Evolutionary conservation across 2,888 invertebrate species (phyloP).

Genomic region (Ormyrus thymus): DNA sequence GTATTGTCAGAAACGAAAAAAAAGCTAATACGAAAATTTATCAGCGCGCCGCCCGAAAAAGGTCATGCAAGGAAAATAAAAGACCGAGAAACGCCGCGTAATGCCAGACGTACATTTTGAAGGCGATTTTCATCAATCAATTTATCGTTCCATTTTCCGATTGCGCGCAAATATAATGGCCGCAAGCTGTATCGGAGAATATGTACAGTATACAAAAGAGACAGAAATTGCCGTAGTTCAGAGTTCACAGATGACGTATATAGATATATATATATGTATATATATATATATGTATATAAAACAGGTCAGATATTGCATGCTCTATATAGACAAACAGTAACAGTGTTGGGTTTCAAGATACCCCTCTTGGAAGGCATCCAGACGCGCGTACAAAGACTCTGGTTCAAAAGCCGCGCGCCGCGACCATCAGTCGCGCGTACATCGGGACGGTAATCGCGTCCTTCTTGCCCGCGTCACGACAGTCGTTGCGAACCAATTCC

Average conservation of each 20-base stretch:
- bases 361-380: conserved; percentile 45
- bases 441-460: background rate
- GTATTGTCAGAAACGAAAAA: background rate
- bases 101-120: background rate
- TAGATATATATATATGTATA: conserved; percentile 40
- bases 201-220: background rate
- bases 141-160: conserved; percentile 17
- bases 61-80: background rate
- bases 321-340: conserved; percentile 67
- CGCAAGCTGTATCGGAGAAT: conserved; percentile 40
- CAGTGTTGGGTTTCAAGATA: conserved; percentile 59
- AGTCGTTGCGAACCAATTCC: background rate
- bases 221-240: conserved; percentile 60
- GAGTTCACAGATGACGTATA: conserved; percentile 60
- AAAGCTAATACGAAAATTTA: background rate
- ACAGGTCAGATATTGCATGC: conserved; percentile 66
- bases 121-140: conserved; percentile 38
- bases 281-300: conserved; percentile 54
- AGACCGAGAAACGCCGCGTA: background rate
- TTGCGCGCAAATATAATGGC: conserved; percentile 6
- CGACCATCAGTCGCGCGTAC: background rate
- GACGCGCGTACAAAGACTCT: conserved; percentile 28
- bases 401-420: conserved; percentile 5
- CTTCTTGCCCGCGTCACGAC: background rate
- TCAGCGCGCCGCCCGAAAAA: background rate